phyloP scores from a whole-genome alignment of 1,140 invertebrate genomes.

The Ips typographus region DNA sequence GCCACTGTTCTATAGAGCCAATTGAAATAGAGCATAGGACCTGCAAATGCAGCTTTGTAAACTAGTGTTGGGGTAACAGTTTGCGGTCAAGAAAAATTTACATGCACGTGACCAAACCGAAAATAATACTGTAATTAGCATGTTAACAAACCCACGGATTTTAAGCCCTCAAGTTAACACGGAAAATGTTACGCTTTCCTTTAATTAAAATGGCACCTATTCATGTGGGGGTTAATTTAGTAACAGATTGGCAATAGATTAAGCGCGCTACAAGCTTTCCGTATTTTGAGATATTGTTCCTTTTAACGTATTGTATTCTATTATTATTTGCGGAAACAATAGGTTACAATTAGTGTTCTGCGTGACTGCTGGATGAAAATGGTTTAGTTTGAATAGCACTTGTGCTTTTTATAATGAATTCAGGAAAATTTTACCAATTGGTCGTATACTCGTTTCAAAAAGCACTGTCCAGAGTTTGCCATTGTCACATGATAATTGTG shows the following conservation, averaged over 20 bases:
- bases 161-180: not conserved
- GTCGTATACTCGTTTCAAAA: too few species aligned
- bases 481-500: too few species aligned
- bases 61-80: too few species aligned
- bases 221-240: constrained; percentile 10
- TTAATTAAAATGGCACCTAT: not conserved
- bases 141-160: too few species aligned
- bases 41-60: too few species aligned
- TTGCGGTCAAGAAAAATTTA: too few species aligned
- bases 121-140: too few species aligned
- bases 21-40: too few species aligned
- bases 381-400: not conserved
- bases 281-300: constrained; percentile 16
- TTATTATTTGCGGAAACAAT: constrained; percentile 14
- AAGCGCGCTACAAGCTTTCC: constrained; percentile 7
- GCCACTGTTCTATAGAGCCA: too few species aligned
- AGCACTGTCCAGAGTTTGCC: too few species aligned
- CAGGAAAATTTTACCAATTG: not conserved
- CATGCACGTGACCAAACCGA: too few species aligned
- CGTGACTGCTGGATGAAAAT: constrained; percentile 10
- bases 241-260: constrained; percentile 14
- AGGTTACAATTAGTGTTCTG: constrained; percentile 9
- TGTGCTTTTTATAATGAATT: too few species aligned
- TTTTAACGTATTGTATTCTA: constrained; percentile 9
- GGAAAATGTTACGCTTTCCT: constrained; percentile 6